Conservation (phyloP, 2,113 vertebrate species). For the Melanostigma gelatinosum region DNA sequence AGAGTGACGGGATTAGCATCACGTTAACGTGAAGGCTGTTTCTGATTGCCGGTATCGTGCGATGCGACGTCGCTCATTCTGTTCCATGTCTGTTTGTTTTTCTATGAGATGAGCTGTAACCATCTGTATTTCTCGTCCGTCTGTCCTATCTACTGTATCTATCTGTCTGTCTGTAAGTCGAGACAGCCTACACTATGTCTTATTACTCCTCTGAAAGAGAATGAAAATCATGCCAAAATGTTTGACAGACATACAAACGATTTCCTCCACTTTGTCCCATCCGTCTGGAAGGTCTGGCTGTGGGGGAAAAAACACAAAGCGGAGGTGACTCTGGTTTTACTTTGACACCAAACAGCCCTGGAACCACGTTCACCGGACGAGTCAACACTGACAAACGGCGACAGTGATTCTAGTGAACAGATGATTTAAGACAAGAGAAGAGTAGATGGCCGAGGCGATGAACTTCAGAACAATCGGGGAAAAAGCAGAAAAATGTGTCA, state of each 20-base stretch:
- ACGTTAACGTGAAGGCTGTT: constrained; percentile 62
- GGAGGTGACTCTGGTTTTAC: constrained; percentile 22
- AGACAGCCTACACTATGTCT: constrained; percentile 64
- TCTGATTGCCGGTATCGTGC: constrained; percentile 64
- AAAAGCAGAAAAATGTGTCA: background rate
- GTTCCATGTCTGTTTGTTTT: constrained; percentile 70
- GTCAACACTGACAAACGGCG: background rate
- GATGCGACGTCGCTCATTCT: constrained; percentile 76
- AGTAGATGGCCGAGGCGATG: constrained; percentile 8
- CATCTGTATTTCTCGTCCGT: constrained; percentile 71
- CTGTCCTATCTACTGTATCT: constrained; percentile 67
- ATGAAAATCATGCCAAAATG: constrained; percentile 76
- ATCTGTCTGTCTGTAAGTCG: constrained; percentile 69
- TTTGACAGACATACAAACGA: constrained; percentile 57
- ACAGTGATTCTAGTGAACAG: background rate
- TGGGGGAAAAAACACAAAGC: background rate
- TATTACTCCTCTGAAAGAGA: constrained; percentile 69
- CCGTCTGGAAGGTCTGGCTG: background rate
- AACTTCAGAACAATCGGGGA: background rate
- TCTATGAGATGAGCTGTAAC: constrained; percentile 69
- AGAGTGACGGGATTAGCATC: constrained; percentile 44
- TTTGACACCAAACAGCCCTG: constrained; percentile 19
- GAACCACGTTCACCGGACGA: constrained; percentile 4
- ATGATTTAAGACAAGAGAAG: constrained; percentile 36
- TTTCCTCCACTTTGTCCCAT: constrained; percentile 4